These are phyloP conservation scores for Megaceryle alcyon DNA, from an alignment of 2,797 vertebrate genomes.

Conservation along the genomic window DNA sequence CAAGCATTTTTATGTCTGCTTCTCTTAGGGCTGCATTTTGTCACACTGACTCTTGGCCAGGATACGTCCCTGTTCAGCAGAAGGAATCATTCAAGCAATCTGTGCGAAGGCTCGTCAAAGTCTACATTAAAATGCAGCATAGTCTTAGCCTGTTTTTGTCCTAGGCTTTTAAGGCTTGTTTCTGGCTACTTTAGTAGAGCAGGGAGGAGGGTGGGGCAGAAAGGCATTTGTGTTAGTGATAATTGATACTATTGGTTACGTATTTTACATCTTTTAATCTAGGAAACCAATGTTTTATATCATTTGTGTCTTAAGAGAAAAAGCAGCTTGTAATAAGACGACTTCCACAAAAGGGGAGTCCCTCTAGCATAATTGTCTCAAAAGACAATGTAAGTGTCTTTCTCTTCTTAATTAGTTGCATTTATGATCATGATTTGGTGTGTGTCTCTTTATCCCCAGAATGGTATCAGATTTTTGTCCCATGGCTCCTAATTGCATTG, in stretches of 20 bases:
- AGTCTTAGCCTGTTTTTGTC: neutral
- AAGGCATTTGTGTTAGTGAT: neutral
- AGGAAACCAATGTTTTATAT: neutral
- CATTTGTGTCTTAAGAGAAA: neutral
- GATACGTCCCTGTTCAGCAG: conserved; percentile 36
- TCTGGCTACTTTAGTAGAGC: neutral
- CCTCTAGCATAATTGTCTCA: neutral
- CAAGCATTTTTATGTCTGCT: neutral
- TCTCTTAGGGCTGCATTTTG: conserved; percentile 4
- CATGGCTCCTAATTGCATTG: neutral
- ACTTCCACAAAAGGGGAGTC: neutral
- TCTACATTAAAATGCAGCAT: conserved; percentile 29
- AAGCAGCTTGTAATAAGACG: neutral
- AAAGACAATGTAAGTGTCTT: neutral
- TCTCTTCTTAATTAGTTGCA: neutral
- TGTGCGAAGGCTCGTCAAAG: conserved; percentile 28
- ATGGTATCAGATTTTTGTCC: neutral
- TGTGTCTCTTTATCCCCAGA: neutral
- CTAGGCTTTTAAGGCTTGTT: neutral
- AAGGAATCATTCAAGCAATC: conserved; percentile 39
- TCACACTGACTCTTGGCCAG: conserved; percentile 47
- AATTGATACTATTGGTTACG: neutral
- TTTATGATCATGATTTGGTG: neutral
- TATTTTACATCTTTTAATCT: neutral
- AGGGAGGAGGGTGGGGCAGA: rapidly evolving